Evolutionary conservation across 2,113 vertebrate genomes (phyloP).

Genomic region (Empidonax alnorum): DNA sequence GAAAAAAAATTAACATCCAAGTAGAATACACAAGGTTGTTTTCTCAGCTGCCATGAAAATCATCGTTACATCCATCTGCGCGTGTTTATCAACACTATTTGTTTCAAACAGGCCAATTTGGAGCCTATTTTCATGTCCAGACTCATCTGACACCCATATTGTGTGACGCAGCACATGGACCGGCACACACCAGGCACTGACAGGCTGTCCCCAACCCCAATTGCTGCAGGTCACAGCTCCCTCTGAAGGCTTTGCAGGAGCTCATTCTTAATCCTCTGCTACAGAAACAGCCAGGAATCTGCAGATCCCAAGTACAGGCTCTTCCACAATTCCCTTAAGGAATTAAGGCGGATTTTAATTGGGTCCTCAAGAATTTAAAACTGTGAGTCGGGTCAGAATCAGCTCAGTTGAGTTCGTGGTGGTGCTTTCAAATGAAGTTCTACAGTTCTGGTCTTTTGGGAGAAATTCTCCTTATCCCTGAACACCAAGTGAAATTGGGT

Average conservation of each 20-base stretch:
- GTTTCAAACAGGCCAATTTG: neutral
- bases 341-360: neutral
- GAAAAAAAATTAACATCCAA: neutral
- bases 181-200: too few relatives aligned
- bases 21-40: neutral
- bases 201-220: neutral
- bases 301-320: neutral
- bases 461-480: neutral
- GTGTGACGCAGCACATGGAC: neutral
- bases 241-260: neutral
- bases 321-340: neutral
- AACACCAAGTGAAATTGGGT: neutral
- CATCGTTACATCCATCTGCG: neutral
- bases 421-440: neutral
- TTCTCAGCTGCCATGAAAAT: neutral
- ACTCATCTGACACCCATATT: neutral
- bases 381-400: neutral
- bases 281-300: neutral
- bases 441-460: neutral
- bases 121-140: neutral
- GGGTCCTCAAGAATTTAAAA: neutral
- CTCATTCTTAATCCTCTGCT: neutral
- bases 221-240: neutral
- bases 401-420: neutral
- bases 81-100: neutral